Evolutionary conservation across 1,140 invertebrate species (phyloP), one percentile per base, ranked within the genome.

Genomic region (Drosophila asahinai): DNA sequence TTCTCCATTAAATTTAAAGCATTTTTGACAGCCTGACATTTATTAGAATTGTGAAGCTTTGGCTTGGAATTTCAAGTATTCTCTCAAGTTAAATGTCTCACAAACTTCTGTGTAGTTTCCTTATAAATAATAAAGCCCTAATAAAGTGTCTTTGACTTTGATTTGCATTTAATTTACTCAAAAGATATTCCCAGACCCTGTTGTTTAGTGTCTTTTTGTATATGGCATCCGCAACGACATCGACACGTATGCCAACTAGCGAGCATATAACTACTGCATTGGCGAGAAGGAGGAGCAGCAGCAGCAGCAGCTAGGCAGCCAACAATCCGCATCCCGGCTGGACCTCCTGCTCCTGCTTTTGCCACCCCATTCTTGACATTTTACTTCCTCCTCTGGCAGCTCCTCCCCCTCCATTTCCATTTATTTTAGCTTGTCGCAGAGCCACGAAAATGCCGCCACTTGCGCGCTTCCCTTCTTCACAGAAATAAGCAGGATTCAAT

Each of bases 401-500:
- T 12, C 45, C 47, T 54, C 30, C 60, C 52, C 36, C 43, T 25
- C 42, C 54, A 8, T 30, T 43, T 38, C 75, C 51, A 15, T 42
- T 57, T 57, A 57, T 57, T 57, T 57, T 57, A 57, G 54, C 55
- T 67, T 52, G 43, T 42, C 40, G 27, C 61, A 51, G 67, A 30
- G 68, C 74, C 75, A 77, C 75, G 75, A 77, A 77, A 77, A 77
- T 77, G 74, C 75, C 72, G 81, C 64, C 78, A 74, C 60, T 68
- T 72, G 59, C 59, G 68, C 74, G 68, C 74, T 65, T 64, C 68
- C 47, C 59, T 55, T 68, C 64, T 57, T 57, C 54, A 25, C 25
- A 64, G 76, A 77, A 80, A 80, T 66, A 72, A 73, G 67, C 77
- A 60, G 76, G 54, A 78, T 86, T 86, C 82, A 82, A 86, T 87